These are phyloP conservation scores for Lypha dubia DNA, from an alignment of 2,888 invertebrate species.

Conservation along the genomic window DNA sequence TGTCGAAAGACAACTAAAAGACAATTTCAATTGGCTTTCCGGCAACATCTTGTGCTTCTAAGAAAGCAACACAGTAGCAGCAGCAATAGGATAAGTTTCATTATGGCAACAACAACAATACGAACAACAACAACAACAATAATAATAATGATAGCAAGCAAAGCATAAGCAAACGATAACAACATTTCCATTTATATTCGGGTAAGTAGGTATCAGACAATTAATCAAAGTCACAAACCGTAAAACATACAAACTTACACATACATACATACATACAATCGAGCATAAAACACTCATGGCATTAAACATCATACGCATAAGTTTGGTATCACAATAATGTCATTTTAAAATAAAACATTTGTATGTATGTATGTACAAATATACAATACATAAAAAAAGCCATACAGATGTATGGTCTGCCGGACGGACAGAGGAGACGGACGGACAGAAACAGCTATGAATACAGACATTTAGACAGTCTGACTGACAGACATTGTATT, in stretches of 20 bases:
- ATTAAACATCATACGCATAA: constrained; percentile 30
- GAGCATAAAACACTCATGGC: neutral
- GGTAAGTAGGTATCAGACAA: constrained; percentile 70
- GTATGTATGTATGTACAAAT: constrained; percentile 7
- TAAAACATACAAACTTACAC: constrained; percentile 65
- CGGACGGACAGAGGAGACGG: constrained; percentile 13
- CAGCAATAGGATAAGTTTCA: constrained; percentile 31
- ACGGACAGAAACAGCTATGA: constrained; percentile 14
- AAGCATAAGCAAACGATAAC: constrained; percentile 47
- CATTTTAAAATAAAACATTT: constrained; percentile 56
- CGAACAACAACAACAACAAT: constrained; percentile 26
- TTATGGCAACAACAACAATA: constrained; percentile 35
- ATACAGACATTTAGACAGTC: constrained; percentile 51
- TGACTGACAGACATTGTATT: constrained; percentile 57
- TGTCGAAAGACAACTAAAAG: constrained; percentile 66
- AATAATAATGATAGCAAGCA: constrained; percentile 22
- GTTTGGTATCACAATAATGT: constrained; percentile 46
- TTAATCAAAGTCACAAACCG: constrained; percentile 72
- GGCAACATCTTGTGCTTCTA: constrained; percentile 52
- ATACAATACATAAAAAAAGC: constrained; percentile 12
- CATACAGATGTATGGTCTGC: constrained; percentile 19
- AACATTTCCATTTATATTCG: constrained; percentile 69
- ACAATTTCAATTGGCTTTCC: constrained; percentile 46
- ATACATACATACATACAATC: neutral
- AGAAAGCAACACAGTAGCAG: constrained; percentile 10